Evolutionary conservation across 2,113 vertebrate species (phyloP), one percentile per base, ranked within the genome.

Genomic region (Trichomycterus rosablanca): DNA sequence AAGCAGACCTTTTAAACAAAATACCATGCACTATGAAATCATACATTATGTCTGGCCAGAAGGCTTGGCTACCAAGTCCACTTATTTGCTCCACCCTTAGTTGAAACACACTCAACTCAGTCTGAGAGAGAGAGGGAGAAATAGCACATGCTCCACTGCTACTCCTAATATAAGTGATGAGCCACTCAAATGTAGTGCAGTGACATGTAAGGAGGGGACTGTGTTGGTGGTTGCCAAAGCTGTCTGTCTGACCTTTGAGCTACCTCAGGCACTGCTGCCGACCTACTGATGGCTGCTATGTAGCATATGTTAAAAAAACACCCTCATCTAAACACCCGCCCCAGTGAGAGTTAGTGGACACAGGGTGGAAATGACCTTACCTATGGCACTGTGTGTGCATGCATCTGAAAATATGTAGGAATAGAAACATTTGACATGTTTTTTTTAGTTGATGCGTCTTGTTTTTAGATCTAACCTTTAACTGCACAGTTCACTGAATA

Each of bases 391-490:
- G 39, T 26, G 37, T 7, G 30, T 22, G 19, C 28, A 39, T 19
- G 11, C 6, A 12, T 51, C 24, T 45, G 26, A 22, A 52, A 39
- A 16, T 1, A 5, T 51, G 11, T 16, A 11, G 22, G 19, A 51
- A 9, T 2, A 5, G 0, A 45, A 63, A 19, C n/a, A n/a, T 39
- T 24, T 54, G 6, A 42, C 4, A 37, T 16, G n/a, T 2, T 16
- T 37, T 5, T 42, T 40, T 35, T n/a, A 53, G 44, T 49, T 55
- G 58, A 34, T 66, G 58, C 67, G 66, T 68, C 48, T 74, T 69
- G 45, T 65, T 58, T 45, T 76, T 73, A 82, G 74, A 76, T 84
- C 80, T 83, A 81, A 69, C 77, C 83, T 81, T 85, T 79, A 71
- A 73, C 61, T 78, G 73, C 66, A 74, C 83, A 85, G 80, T 78